Conservation (phyloP, 2,113 vertebrate genomes). For the Phyllostomus discolor region DNA sequence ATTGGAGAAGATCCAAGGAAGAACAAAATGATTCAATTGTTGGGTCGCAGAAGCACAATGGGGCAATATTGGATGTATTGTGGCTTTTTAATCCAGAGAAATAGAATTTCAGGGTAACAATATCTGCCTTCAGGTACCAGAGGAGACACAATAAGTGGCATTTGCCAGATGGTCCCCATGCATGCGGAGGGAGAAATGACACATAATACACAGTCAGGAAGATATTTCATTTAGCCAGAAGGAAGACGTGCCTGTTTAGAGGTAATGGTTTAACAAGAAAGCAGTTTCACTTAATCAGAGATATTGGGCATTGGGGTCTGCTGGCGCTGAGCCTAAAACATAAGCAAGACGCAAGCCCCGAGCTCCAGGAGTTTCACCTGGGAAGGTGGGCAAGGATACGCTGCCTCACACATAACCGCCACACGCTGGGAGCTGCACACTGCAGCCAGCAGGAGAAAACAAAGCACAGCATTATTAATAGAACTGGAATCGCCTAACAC, state of each 20-base stretch:
- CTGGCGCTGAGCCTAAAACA: neutral
- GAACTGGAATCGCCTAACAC: neutral
- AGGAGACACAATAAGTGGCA: neutral
- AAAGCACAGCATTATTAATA: neutral
- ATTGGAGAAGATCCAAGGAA: neutral
- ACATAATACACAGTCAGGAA: neutral
- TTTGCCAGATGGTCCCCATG: neutral
- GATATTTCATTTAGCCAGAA: neutral
- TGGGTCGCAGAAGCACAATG: conserved; percentile 5
- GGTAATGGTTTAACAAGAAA: neutral
- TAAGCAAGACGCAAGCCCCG: neutral
- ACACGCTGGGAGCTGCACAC: neutral
- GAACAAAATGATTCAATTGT: neutral
- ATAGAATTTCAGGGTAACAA: neutral
- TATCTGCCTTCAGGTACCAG: neutral
- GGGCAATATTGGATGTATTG: neutral
- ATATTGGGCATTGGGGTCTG: neutral
- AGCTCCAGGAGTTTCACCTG: neutral
- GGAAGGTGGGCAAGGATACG: too few relatives aligned
- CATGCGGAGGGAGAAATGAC: neutral
- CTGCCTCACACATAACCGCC: neutral
- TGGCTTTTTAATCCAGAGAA: conserved; percentile 41
- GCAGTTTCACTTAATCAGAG: neutral
- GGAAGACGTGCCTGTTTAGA: neutral
- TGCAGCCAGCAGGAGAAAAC: neutral